phyloP scores from a whole-genome alignment of 53 echinoderm and acorn worm genomes.

The Temnopleurus reevesii region DNA sequence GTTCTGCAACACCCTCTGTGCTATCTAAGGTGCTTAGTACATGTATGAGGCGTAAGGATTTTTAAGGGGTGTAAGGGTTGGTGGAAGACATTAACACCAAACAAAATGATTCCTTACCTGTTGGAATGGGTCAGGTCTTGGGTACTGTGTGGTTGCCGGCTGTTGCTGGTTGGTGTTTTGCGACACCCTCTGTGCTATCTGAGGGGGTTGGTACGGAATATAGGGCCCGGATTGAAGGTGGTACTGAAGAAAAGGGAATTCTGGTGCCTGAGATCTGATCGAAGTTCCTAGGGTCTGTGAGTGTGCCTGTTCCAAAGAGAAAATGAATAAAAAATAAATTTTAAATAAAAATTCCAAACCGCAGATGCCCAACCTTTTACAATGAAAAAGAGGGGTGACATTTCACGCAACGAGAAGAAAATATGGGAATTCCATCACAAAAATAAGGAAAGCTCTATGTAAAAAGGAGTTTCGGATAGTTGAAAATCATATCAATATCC shows the following conservation, averaged over 20 bases:
- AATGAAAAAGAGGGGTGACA: too few relatives aligned
- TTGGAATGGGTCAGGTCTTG: conserved; percentile 92
- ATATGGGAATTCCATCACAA: too few relatives aligned
- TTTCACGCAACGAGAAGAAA: too few relatives aligned
- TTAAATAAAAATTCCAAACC: too few relatives aligned
- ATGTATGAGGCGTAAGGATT: too few relatives aligned
- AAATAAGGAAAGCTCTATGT: too few relatives aligned
- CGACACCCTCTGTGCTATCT: conserved; percentile 97
- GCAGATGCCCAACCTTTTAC: too few relatives aligned
- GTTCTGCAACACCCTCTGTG: conserved; percentile 89
- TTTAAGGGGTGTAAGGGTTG: conserved; percentile 98
- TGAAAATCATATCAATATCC: too few relatives aligned
- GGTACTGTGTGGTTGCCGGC: conserved; percentile 74
- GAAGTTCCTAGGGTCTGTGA: conserved; percentile 86
- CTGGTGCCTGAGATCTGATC: conserved; percentile 81
- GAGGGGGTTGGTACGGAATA: conserved; percentile 96
- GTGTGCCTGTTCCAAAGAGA: conserved; percentile 76
- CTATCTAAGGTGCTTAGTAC: conserved; percentile 95
- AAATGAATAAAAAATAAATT: background rate
- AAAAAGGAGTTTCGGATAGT: too few relatives aligned
- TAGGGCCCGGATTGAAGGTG: conserved; percentile 99
- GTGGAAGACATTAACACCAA: too few relatives aligned
- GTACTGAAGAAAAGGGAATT: conserved; percentile 98
- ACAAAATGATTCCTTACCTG: conserved; percentile 77
- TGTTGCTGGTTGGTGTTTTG: conserved; percentile 72